A percentile compares a stretch with the other conserved stretches of the same genome.
phyloP scores from a whole-genome alignment of 2,113 vertebrate species.

The Pycnonotus jocosus region DNA sequence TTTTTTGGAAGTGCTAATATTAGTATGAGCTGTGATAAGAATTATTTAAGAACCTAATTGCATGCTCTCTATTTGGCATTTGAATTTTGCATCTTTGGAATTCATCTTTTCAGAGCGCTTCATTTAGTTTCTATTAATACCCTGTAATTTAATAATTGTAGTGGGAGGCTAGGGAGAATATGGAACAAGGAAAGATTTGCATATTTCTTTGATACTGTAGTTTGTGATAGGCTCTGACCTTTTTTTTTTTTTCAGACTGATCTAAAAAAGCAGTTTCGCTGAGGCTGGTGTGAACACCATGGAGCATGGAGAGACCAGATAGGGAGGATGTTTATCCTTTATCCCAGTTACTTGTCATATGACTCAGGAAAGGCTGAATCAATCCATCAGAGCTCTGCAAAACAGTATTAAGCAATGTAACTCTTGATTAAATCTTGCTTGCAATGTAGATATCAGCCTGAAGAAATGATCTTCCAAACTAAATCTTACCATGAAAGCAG shows the following conservation, averaged over 20 bases:
- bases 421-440: constrained; percentile 37
- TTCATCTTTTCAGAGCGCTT: constrained; percentile 64
- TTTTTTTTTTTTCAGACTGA: background rate
- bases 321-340: background rate
- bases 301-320: background rate
- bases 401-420: constrained; percentile 3
- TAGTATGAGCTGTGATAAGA: constrained; percentile 75
- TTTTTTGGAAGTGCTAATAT: constrained; percentile 71
- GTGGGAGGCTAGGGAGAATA: constrained; percentile 41
- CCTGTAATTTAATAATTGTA: constrained; percentile 74
- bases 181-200: constrained; percentile 57
- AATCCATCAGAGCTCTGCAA: background rate
- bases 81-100: constrained; percentile 61
- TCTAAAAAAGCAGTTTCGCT: constrained; percentile 8
- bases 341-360: background rate
- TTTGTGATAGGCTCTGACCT: constrained; percentile 29
- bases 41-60: constrained; percentile 76
- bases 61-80: constrained; percentile 67
- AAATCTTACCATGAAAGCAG: background rate
- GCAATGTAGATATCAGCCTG: background rate
- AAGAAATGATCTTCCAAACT: background rate
- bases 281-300: background rate
- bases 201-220: constrained; percentile 52
- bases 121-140: constrained; percentile 74
- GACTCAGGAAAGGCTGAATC: constrained; percentile 14